Evolutionary conservation across 1,140 invertebrate species (phyloP).

Genomic region (Macrocentrus cingulum): DNA sequence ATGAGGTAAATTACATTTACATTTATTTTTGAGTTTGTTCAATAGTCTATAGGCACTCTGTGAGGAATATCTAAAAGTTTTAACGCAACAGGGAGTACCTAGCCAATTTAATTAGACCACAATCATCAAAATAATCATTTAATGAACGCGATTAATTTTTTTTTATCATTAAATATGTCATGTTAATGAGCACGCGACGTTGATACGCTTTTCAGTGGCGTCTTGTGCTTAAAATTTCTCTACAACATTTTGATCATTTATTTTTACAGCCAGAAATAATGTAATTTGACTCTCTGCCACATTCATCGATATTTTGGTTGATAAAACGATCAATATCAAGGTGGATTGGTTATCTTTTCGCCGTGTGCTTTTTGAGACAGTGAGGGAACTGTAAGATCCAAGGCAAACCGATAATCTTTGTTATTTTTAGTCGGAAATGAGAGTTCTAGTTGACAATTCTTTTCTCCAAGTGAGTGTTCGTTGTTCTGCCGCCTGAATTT

Average conservation of each 20-base stretch:
- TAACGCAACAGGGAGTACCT: conserved; percentile 39
- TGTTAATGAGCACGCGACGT: background rate
- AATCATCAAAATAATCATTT: too few relatives aligned
- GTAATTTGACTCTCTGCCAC: conserved; percentile 30
- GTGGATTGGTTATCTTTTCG: background rate
- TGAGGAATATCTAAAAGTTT: conserved; percentile 36
- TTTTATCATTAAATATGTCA: too few relatives aligned
- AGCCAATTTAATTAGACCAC: conserved; percentile 39
- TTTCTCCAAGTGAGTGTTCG: conserved; percentile 64
- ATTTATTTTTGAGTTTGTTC: conserved; percentile 36
- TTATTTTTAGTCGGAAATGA: conserved; percentile 42
- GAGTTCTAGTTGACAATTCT: conserved; percentile 63
- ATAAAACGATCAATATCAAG: conserved; percentile 3
- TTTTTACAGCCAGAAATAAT: background rate
- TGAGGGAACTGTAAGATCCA: background rate
- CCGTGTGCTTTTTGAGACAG: background rate
- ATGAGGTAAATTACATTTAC: conserved; percentile 8
- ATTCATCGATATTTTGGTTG: conserved; percentile 17
- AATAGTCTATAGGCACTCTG: conserved; percentile 46
- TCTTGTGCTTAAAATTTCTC: background rate
- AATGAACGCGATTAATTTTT: too few relatives aligned
- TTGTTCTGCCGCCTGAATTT: conserved; percentile 61
- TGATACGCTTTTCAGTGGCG: background rate
- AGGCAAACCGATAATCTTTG: conserved; percentile 44
- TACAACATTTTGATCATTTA: conserved; percentile 1